Percentiles rank a stretch among this genome's conserved stretches.
phyloP scores from a whole-genome alignment of 2,888 invertebrate species.

The Patella ulyssiponensis region DNA sequence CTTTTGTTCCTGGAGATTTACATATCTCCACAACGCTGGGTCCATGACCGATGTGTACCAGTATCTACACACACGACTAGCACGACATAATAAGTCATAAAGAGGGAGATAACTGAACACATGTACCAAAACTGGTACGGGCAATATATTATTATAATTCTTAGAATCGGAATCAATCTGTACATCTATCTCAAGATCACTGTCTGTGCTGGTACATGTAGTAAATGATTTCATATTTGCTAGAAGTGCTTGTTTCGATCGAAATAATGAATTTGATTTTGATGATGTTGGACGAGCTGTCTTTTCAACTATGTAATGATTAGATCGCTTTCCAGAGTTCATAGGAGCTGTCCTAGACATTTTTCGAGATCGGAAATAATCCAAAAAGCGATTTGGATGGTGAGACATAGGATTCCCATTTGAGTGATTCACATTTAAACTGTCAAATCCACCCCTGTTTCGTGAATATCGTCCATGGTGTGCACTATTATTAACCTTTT shows the following conservation, averaged over 20 bases:
- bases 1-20: slow-evolving; percentile 42
- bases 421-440: not conserved
- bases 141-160: slow-evolving; percentile 26
- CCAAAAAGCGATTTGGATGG: not conserved
- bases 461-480: not conserved
- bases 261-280: not conserved
- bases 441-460: not conserved
- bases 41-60: slow-evolving; percentile 47
- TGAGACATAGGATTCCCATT: not conserved
- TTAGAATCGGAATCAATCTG: not conserved
- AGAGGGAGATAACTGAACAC: slow-evolving; percentile 42
- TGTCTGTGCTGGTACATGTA: too few relatives aligned
- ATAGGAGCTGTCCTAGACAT: not conserved
- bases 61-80: slow-evolving; percentile 42
- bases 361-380: not conserved
- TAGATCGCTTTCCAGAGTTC: not conserved
- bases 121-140: slow-evolving; percentile 37
- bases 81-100: slow-evolving; percentile 34
- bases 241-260: not conserved
- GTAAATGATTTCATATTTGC: not conserved
- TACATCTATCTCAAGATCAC: not conserved
- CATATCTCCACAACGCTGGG: slow-evolving; percentile 46
- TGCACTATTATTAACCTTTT: not conserved
- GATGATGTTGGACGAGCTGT: not conserved
- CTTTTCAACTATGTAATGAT: not conserved